Evolutionary conservation across 2,113 vertebrate species (phyloP).

Genomic region (Saccopteryx bilineata): DNA sequence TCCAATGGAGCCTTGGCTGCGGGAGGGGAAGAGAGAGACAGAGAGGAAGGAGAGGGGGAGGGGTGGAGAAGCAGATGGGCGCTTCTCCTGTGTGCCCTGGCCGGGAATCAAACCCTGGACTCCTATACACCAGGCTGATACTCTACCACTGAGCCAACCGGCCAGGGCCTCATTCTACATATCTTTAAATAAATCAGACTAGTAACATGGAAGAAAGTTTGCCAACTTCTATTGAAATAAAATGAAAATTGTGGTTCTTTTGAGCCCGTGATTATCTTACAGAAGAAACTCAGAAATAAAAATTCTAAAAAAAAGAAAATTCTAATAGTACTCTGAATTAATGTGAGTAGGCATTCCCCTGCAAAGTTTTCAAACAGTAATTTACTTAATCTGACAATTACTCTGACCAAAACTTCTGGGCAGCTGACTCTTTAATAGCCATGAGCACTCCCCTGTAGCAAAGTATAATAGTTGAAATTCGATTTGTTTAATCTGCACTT

Average conservation of each 20-base stretch:
- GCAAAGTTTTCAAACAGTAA: not conserved
- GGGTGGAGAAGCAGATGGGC: too few relatives aligned
- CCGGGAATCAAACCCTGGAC: too few relatives aligned
- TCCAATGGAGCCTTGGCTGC: too few relatives aligned
- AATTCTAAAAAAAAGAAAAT: not conserved
- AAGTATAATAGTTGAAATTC: conserved; percentile 20
- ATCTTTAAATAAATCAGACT: not conserved
- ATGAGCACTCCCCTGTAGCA: not conserved
- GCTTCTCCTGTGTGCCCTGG: too few relatives aligned
- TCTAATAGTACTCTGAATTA: not conserved
- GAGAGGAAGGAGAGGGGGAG: too few relatives aligned
- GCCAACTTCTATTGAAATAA: conserved; percentile 23
- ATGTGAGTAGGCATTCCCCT: not conserved
- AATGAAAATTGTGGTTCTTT: not conserved
- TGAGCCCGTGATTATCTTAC: not conserved
- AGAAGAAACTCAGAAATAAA: not conserved
- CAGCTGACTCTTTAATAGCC: not conserved
- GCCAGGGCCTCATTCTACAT: not conserved
- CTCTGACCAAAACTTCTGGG: not conserved
- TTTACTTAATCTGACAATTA: not conserved
- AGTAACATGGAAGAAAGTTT: not conserved
- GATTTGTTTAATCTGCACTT: not conserved
- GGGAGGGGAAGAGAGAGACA: too few relatives aligned
- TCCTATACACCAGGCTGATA: too few relatives aligned
- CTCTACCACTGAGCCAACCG: too few relatives aligned